Base-by-base conservation (phyloP, 2,797 vertebrate species). In the Danio jaintianensis region DNA sequence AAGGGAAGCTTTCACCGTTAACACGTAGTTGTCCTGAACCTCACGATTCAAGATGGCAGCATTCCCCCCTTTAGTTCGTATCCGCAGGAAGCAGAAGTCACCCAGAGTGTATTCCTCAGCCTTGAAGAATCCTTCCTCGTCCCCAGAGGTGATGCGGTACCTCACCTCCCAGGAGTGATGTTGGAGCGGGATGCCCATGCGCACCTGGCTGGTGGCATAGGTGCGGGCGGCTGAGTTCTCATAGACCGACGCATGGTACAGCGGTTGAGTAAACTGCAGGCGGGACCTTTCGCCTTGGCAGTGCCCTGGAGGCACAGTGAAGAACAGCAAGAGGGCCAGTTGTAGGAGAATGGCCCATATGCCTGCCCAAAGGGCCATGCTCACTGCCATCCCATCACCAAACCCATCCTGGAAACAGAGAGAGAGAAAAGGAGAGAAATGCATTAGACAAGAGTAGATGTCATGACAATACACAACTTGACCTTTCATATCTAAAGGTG, bases 1-100 rank as follows among this genome's bases (percentile, higher is more conserved):
- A 48, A 99, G 94, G 18, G 95, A 95, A n/a, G 96, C 98, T 91
- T 98, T 99, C 29, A 99, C 93, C 69, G 96, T 95, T 89, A 99
- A 91, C 89, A 97, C 94, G 92, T 99, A 99, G 88, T 92, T 97
- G 90, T 98, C 96, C 91, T 98, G 96, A 81, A 99, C 97, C 92
- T 99, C 98, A 86, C 98, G 93, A 87, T 99, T 99, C 82, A 99
- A 86, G 86, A 98, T 98, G 79, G 98, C 98, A 4, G 97, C 96
- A 79, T 99, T 99, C 4, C 97, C 98, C 42, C 98, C 97, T 92
- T 99, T 99, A 92, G 98, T 99, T 91, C 98, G 95, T 91, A 99
- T 96, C 79, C 98, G 94, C 78, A 99, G 90, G 86, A 99, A 99
- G 89, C 97, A 99, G 87, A 99, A 99, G 89, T 99, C 97, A 1